These are phyloP conservation scores for Ficedula albicollis DNA, from an alignment of 2,797 vertebrate genomes.

Conservation along the genomic window DNA sequence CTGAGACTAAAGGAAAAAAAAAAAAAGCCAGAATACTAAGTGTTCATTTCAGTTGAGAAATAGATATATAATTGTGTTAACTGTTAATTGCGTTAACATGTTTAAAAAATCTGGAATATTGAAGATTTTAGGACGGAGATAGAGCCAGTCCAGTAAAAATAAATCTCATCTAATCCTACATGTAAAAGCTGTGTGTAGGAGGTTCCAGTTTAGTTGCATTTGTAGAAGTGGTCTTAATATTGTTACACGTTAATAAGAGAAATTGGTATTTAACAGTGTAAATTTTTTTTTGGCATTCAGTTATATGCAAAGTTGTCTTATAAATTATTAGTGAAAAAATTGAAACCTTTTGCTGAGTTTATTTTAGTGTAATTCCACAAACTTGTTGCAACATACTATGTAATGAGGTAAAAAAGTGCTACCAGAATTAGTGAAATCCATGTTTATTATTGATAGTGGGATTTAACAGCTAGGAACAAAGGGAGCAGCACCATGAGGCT, in stretches of 20 bases:
- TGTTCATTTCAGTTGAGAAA: not conserved
- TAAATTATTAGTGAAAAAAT: not conserved
- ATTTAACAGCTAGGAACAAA: not conserved
- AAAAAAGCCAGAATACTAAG: not conserved
- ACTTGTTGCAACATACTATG: not conserved
- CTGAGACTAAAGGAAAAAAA: not conserved
- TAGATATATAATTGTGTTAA: not conserved
- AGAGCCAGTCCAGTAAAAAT: not conserved
- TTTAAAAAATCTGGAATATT: not conserved
- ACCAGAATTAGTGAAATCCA: not conserved
- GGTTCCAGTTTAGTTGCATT: not conserved
- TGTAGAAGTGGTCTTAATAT: not conserved
- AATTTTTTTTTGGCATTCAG: not conserved
- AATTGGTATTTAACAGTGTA: not conserved
- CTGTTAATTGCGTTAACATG: not conserved
- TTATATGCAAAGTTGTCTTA: not conserved
- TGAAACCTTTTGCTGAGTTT: not conserved
- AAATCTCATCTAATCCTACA: not conserved
- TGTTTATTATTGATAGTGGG: not conserved
- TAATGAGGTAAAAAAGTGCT: not conserved
- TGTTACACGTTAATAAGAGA: not conserved
- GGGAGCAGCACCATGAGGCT: accelerated
- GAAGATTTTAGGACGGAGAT: not conserved
- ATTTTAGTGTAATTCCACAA: not conserved
- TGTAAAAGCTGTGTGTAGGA: not conserved